A percentile compares a stretch with the other conserved stretches of the same genome.
Conservation (phyloP, 2,113 vertebrate species). For the mouse (Mus musculus) region GRCm39 chr3:154228001-154228500, state of each 20-base stretch:
- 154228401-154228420: background rate
- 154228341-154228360: background rate
- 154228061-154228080: conserved; percentile 7
- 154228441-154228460: background rate
- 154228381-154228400: no score
- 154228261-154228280: background rate
- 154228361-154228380: background rate
- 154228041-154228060: conserved; percentile 28
- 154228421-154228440: background rate
- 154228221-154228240: background rate
- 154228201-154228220: background rate
- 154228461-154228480: background rate
- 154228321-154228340: background rate
- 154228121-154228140: background rate
- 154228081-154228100: conserved; percentile 26
- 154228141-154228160: background rate
- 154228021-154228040: conserved; percentile 19
- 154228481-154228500: conserved; percentile 10
- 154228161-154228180: background rate
- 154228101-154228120: background rate
- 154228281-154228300: background rate
- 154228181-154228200: background rate
- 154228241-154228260: background rate
- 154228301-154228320: conserved; percentile 41
- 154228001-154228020: background rate